These are phyloP conservation scores for Pollimyrus isidori DNA, from an alignment of 2,113 vertebrate species.

Conservation along the genomic window DNA sequence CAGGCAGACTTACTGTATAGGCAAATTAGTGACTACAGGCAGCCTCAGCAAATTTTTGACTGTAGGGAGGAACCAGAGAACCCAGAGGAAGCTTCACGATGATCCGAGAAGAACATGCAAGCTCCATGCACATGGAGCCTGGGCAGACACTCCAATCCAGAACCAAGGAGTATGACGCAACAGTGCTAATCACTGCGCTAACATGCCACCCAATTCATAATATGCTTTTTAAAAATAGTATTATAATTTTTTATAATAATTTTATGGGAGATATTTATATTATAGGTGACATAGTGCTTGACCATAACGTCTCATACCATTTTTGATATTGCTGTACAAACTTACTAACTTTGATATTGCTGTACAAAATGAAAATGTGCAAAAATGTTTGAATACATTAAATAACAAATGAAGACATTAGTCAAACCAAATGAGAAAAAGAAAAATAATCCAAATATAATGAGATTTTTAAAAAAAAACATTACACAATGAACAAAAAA, in stretches of 20 bases:
- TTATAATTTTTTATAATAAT: background rate
- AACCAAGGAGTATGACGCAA: too few species aligned
- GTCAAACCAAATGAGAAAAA: background rate
- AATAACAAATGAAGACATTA: background rate
- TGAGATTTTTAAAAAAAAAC: background rate
- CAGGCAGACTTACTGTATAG: background rate
- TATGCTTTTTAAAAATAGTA: background rate
- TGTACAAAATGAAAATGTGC: background rate
- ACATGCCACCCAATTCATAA: background rate
- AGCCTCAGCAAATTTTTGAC: background rate
- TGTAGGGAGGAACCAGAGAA: too few species aligned
- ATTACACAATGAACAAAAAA: background rate
- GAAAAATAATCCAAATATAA: background rate
- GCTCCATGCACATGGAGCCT: background rate
- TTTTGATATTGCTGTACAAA: background rate
- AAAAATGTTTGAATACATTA: background rate
- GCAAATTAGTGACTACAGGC: background rate
- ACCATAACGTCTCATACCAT: background rate
- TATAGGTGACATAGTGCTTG: background rate
- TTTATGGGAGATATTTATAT: background rate
- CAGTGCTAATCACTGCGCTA: background rate
- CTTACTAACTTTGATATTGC: too few species aligned
- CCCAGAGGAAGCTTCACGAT: too few species aligned
- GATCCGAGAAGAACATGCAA: too few species aligned
- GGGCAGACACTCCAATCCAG: background rate